Evolutionary conservation across 2,113 vertebrate genomes (phyloP).

Genomic region (Hippopotamus amphibius): DNA sequence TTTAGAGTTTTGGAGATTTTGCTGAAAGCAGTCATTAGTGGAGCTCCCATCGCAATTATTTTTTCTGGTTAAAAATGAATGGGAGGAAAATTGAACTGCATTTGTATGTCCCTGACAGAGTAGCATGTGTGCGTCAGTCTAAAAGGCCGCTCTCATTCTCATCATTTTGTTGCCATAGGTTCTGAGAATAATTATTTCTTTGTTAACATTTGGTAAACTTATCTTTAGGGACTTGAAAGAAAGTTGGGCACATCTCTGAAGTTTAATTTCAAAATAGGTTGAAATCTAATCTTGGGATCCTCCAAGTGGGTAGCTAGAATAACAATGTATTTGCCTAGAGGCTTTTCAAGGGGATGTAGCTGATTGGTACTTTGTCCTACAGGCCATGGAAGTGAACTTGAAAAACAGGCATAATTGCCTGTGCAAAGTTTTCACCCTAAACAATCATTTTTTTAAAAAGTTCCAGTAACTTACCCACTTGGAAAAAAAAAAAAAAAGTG

Average conservation of each 20-base stretch:
- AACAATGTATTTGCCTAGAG: not conserved
- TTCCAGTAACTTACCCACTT: slow-evolving; percentile 72
- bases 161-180: rapidly evolving
- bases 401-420: slow-evolving; percentile 62
- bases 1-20: not conserved
- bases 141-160: not conserved
- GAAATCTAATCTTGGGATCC: not conserved
- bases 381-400: not conserved
- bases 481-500: not conserved
- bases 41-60: not conserved
- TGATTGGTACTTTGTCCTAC: not conserved
- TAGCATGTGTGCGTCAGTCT: rapidly evolving
- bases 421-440: slow-evolving; percentile 74
- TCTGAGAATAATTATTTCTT: not conserved
- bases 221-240: slow-evolving; percentile 26
- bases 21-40: not conserved
- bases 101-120: rapidly evolving
- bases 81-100: not conserved
- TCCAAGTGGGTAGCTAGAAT: not conserved
- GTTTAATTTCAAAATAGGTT: slow-evolving; percentile 16
- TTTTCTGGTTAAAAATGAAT: not conserved
- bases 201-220: slow-evolving; percentile 3
- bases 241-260: not conserved
- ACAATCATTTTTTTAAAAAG: slow-evolving; percentile 63
- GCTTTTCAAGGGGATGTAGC: not conserved